Evolutionary conservation across 2,113 vertebrate species (phyloP), one percentile per base, ranked within the genome.

Genomic region (Apodemus sylvaticus): DNA sequence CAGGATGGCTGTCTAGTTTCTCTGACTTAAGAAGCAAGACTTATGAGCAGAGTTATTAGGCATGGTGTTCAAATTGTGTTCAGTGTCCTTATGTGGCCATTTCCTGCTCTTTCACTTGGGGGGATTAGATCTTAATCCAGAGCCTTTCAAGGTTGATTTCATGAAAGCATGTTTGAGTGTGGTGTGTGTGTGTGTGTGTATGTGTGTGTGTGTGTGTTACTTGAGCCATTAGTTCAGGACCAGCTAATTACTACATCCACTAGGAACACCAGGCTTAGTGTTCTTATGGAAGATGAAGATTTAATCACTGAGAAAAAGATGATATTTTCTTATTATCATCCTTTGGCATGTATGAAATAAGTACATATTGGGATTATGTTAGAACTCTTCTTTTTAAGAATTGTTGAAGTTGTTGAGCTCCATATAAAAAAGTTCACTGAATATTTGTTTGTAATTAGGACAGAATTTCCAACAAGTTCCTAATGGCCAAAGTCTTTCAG

Each of bases 11-110:
- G 39, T 31, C 45, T 34, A 5, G 34, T 39, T 70, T 5, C 51
- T 83, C 42, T 7, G 17, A 4, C 10, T 73, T 42, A 8, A 88
- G 31, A 64, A 62, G 31, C 4, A 58, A 48, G 12, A 16, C 1
- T 1, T 39, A 13, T 42, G 53, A 55, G 7, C 13, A 64, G 20
- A 19, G 1, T 1, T 7, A 19, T 36, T 14, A 8, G 0, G 2
- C 64, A 20, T 13, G 22, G 1, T 60, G 8, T 34, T 86, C 22
- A 81, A 1, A 16, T 16, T 29, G 2, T 60, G 6, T 29, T 86
- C 22, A 81, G 1, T 48, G 1, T 48, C 10, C 81, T 0, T 42
- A 1, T 60, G 17, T 48, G 3, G 24, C 36, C 20, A 16, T 13
- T 22, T 92, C 42, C 9, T 11, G 17, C 36, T 17, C 7, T 86